Evolutionary conservation across 2,888 invertebrate genomes (phyloP).

Genomic region (Hecatera dysodea): DNA sequence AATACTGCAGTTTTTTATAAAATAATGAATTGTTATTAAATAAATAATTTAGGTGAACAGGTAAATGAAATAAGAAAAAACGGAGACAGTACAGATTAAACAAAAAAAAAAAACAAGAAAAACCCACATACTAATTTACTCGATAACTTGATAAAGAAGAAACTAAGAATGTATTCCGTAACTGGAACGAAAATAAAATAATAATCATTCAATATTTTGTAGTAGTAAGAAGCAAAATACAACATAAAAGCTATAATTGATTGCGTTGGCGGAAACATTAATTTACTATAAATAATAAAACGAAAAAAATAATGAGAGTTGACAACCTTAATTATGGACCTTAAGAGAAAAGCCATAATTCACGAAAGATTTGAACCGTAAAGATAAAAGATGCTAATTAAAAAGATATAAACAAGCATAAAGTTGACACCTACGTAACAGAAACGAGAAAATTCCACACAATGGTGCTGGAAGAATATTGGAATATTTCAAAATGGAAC

Average conservation of each 20-base stretch:
- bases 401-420: slow-evolving; percentile 42
- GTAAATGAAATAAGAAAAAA: not conserved
- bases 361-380: slow-evolving; percentile 23
- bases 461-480: not conserved
- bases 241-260: slow-evolving; percentile 7
- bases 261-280: slow-evolving; percentile 35
- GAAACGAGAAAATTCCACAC: slow-evolving; percentile 2
- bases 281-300: slow-evolving; percentile 38
- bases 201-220: not conserved
- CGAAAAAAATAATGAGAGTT: slow-evolving; percentile 46
- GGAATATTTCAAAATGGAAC: not conserved
- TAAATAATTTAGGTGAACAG: not conserved
- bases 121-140: not conserved
- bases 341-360: slow-evolving; percentile 43
- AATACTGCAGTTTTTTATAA: too few relatives aligned
- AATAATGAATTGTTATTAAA: too few relatives aligned
- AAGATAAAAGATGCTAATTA: slow-evolving; percentile 57
- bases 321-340: slow-evolving; percentile 44
- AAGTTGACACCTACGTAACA: slow-evolving; percentile 37
- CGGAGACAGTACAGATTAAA: not conserved
- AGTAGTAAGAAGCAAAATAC: not conserved
- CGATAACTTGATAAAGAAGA: not conserved
- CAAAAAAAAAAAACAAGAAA: not conserved
- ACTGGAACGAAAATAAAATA: not conserved
- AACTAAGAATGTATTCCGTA: not conserved